Percentiles rank a stretch among this genome's conserved stretches.
phyloP scores from a whole-genome alignment of 2,888 invertebrate species.

The Sussaba pulchella region DNA sequence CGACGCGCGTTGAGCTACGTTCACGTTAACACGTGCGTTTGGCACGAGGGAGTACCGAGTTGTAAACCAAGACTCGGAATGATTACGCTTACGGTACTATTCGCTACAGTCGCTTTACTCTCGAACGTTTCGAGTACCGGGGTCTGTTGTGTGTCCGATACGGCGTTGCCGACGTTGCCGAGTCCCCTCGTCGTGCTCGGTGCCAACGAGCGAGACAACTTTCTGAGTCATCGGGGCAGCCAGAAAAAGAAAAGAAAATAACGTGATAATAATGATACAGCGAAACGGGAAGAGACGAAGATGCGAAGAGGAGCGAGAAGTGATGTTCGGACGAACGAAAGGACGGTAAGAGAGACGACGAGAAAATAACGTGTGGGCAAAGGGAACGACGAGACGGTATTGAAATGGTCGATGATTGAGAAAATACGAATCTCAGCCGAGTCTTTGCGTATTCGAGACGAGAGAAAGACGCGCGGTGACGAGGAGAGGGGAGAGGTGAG shows the following conservation, averaged over 20 bases:
- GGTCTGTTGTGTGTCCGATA: constrained; percentile 27
- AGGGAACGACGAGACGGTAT: too few relatives aligned
- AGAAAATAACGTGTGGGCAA: constrained; percentile 2
- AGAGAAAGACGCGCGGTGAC: constrained; percentile 15
- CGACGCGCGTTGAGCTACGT: neutral
- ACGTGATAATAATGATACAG: constrained; percentile 3
- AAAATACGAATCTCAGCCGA: neutral
- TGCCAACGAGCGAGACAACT: constrained; percentile 45
- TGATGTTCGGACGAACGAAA: constrained; percentile 55
- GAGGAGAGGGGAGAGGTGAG: neutral
- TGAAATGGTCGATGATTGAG: neutral
- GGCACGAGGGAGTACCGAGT: neutral
- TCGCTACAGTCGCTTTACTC: too few relatives aligned
- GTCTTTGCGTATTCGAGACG: too few relatives aligned
- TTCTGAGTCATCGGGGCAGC: constrained; percentile 56
- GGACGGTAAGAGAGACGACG: constrained; percentile 34
- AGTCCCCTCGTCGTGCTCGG: constrained; percentile 9
- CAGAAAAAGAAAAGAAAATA: constrained; percentile 19
- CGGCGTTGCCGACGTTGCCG: constrained; percentile 45
- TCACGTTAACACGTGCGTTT: neutral
- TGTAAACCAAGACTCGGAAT: neutral
- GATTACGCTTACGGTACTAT: constrained; percentile 1
- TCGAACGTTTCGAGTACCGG: neutral
- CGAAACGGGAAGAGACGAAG: constrained; percentile 10
- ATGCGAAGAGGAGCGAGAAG: constrained; percentile 10